Conservation (phyloP, 2,113 vertebrate species). For the Etheostoma spectabile region DNA sequence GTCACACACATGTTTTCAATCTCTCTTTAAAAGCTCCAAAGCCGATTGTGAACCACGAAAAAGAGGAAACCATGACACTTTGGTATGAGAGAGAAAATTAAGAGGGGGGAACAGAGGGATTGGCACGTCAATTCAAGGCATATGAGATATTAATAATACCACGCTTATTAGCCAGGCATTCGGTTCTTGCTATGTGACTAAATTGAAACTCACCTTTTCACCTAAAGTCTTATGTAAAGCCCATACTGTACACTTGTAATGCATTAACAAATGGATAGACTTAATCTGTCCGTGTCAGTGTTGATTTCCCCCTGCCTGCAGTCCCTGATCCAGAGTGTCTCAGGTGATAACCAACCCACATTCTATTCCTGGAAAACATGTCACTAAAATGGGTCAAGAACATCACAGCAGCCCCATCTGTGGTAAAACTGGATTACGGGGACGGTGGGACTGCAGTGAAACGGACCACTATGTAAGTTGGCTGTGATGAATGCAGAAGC, state of each 20-base stretch:
- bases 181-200: background rate
- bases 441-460: conserved; percentile 8
- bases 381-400: conserved; percentile 81
- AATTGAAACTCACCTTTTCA: background rate
- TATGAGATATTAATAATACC: conserved; percentile 4
- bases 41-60: conserved; percentile 49
- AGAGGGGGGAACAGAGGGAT: conserved; percentile 9
- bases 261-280: background rate
- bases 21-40: conserved; percentile 57
- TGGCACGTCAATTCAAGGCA: conserved; percentile 24
- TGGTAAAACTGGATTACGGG: conserved; percentile 37
- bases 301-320: conserved; percentile 21
- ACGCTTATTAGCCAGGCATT: background rate
- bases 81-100: conserved; percentile 24
- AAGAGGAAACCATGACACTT: conserved; percentile 45
- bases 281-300: background rate
- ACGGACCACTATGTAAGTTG: background rate
- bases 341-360: conserved; percentile 67
- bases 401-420: conserved; percentile 36
- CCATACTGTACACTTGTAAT: background rate
- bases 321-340: conserved; percentile 49
- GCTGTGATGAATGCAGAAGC: background rate
- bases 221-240: background rate
- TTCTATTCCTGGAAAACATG: conserved; percentile 81
- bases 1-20: conserved; percentile 73